These are phyloP conservation scores for Brevipalpus yothersi DNA, from an alignment of 1,140 invertebrate species.

Conservation along the genomic window DNA sequence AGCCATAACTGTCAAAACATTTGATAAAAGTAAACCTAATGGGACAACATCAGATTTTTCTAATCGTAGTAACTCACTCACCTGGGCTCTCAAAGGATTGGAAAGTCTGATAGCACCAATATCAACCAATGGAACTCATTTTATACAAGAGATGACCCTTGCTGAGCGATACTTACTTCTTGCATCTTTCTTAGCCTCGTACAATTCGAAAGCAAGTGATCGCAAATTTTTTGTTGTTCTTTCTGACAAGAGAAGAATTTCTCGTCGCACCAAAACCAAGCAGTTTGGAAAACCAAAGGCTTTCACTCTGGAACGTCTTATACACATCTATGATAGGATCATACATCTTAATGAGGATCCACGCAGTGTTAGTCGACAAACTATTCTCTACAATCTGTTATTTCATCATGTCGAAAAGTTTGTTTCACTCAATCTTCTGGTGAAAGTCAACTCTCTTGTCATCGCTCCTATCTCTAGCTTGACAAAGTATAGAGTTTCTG, in stretches of 20 bases:
- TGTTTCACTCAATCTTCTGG: background rate
- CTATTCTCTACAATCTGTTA: background rate
- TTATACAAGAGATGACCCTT: slow-evolving; percentile 31
- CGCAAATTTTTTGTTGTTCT: slow-evolving; percentile 29
- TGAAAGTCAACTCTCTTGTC: background rate
- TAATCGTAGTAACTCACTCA: background rate
- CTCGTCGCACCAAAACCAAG: background rate
- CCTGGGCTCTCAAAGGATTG: background rate
- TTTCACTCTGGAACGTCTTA: background rate
- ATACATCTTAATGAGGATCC: background rate
- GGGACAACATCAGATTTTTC: background rate
- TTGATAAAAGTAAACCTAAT: background rate
- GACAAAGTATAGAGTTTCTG: background rate
- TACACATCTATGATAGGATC: background rate
- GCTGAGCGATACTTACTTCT: slow-evolving; percentile 68
- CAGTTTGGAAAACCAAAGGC: background rate
- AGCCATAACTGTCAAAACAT: background rate
- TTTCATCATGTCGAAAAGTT: background rate
- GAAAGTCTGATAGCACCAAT: background rate
- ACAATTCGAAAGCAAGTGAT: slow-evolving; percentile 62
- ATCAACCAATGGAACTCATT: background rate
- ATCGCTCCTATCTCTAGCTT: background rate
- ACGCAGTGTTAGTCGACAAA: background rate
- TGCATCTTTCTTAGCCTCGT: slow-evolving; percentile 64
- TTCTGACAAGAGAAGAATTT: background rate